Base-by-base conservation (phyloP, 1,140 invertebrate genomes). In the Coelopa frigida region DNA sequence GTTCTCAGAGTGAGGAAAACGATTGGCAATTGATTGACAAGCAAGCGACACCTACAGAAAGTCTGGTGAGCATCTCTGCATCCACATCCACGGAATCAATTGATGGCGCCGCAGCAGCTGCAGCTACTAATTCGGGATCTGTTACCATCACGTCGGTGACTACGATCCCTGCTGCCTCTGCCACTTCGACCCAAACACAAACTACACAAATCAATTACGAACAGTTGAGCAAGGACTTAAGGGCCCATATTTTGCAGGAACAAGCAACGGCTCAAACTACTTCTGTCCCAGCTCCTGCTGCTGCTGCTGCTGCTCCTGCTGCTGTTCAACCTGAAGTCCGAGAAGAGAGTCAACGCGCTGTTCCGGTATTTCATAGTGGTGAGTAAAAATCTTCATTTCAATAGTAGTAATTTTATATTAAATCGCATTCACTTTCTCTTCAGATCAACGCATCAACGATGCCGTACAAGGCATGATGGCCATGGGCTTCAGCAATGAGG, bases 401-500 rank as follows among this genome's bases (percentile, higher is more conserved):
- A 26, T 45, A 17, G 22, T 21, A 33, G 10, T 33, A 4, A 5
- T 20, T 29, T 21, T 12, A 21, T 10, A 12, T 36, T 38, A 6
- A 31, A n/a, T 20, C 18, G 17, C 23, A 36, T 42, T 33, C n/a
- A 10, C 33, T n/a, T 41, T 31, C 23, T 50, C 53, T 59, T 73
- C 68, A 72, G 78, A 81, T 70, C 73, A 79, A 11, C 74, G 71
- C 44, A 80, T 86, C 40, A 75, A 77, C 42, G 60, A 67, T 4
- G 74, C 78, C 26, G 63, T 89, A 36, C 66, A 79, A 37, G 73
- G 79, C 32, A 87, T 91, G 85, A 73, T 82, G 59, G 66, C 76
- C 3, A 92, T 91, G 88, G 88, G 88, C 23, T 92, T 89, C 66
- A 78, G 76, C 38, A 85, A 89, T 59, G 81, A 88, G 45, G 79